A percentile compares a stretch with the other conserved stretches of the same genome.
Conservation (phyloP, 2,888 invertebrate species). For the Synanthedon tipuliformis region DNA sequence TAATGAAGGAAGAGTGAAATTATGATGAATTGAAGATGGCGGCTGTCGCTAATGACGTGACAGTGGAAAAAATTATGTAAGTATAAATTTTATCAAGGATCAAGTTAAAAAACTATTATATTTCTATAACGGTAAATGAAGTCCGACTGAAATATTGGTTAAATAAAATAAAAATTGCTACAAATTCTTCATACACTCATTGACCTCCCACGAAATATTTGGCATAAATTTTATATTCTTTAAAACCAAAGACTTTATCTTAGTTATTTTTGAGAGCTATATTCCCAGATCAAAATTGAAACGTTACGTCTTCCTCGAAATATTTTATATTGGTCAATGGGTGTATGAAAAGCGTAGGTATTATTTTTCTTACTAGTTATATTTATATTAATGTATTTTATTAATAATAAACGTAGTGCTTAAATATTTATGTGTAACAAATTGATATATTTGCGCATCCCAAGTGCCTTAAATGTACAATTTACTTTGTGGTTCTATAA, state of each 20-base stretch:
- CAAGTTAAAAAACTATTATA: neutral
- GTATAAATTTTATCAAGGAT: constrained; percentile 14
- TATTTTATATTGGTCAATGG: constrained; percentile 31
- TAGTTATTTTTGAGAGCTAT: constrained; percentile 35
- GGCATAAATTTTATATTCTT: constrained; percentile 40
- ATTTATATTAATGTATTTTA: constrained; percentile 44
- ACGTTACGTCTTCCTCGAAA: constrained; percentile 43
- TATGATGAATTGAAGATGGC: constrained; percentile 21
- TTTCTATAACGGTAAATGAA: constrained; percentile 1
- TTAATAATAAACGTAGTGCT: constrained; percentile 42
- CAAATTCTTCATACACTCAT: constrained; percentile 41
- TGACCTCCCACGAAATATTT: constrained; percentile 32
- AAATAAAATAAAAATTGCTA: constrained; percentile 36
- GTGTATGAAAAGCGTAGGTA: constrained; percentile 37
- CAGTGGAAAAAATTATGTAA: constrained; percentile 29
- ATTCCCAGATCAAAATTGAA: constrained; percentile 27
- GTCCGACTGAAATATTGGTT: constrained; percentile 47
- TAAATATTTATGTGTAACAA: constrained; percentile 55
- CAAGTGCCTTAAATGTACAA: constrained; percentile 67
- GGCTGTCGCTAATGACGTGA: constrained; percentile 16
- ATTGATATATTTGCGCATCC: constrained; percentile 49
- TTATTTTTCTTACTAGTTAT: constrained; percentile 22
- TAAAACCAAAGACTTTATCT: constrained; percentile 56
- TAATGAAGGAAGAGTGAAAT: constrained; percentile 2
- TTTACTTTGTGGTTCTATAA: constrained; percentile 59